phyloP scores from a whole-genome alignment of 2,797 vertebrate species.

The Coendou prehensilis region DNA sequence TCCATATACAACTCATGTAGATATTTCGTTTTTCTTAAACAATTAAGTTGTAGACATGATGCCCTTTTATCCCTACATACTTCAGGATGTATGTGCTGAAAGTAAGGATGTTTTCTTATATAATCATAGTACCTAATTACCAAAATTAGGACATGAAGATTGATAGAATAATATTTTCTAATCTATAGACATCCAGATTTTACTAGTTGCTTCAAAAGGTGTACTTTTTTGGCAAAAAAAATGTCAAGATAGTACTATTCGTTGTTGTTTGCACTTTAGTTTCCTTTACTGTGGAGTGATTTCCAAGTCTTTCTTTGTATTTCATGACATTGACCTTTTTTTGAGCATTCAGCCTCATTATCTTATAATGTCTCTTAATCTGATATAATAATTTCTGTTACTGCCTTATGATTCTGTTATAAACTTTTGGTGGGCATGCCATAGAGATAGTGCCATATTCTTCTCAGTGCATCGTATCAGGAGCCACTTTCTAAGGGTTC shows the following conservation, averaged over 20 bases:
- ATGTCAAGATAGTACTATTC: background rate
- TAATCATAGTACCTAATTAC: background rate
- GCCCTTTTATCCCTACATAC: background rate
- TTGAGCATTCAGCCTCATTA: background rate
- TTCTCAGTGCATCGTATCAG: background rate
- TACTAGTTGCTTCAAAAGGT: conserved; percentile 30
- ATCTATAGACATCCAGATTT: background rate
- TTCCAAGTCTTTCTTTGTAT: conserved; percentile 59
- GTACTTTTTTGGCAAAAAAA: conserved; percentile 21
- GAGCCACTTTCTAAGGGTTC: background rate
- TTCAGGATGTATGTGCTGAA: background rate
- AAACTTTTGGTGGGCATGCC: background rate
- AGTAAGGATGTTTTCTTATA: conserved; percentile 16
- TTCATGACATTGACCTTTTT: conserved; percentile 46
- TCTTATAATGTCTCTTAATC: conserved; percentile 18
- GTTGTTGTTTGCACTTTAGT: conserved; percentile 28
- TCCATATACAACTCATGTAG: background rate
- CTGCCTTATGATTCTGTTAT: conserved; percentile 36
- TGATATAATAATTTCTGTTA: background rate
- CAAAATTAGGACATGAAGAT: conserved; percentile 49
- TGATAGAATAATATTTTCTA: conserved; percentile 3
- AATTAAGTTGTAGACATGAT: background rate
- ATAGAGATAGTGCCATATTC: background rate
- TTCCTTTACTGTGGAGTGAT: conserved; percentile 43
- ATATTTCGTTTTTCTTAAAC: conserved; percentile 14